phyloP scores from a whole-genome alignment of 2,113 vertebrate species.

The Accipiter virgatus region DNA sequence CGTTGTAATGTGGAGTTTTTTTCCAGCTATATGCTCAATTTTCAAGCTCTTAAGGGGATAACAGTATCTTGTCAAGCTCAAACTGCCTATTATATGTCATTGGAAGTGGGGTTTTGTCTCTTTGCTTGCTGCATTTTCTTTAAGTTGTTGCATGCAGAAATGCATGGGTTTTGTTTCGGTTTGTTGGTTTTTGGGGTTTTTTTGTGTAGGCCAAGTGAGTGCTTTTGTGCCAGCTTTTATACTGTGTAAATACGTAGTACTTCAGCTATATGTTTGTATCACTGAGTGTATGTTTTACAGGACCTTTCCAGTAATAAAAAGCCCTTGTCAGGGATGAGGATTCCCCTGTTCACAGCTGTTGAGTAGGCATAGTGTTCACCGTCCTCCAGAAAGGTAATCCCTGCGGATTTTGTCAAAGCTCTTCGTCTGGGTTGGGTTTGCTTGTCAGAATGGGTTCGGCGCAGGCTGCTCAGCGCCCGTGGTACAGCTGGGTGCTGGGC shows the following conservation, averaged over 20 bases:
- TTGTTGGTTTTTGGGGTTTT: too few relatives aligned
- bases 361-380: fast-evolving
- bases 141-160: not conserved
- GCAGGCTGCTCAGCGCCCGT: fast-evolving
- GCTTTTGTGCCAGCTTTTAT: not conserved
- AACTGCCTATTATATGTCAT: not conserved
- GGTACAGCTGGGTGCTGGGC: not conserved
- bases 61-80: not conserved
- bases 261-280: not conserved
- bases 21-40: not conserved
- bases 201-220: not conserved
- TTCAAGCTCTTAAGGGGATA: not conserved
- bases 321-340: not conserved
- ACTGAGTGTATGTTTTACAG: not conserved
- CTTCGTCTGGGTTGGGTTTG: not conserved
- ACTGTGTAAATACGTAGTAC: not conserved
- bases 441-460: not conserved
- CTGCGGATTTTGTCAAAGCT: not conserved
- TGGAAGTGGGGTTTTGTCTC: not conserved
- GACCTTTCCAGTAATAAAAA: not conserved
- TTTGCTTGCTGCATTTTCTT: not conserved
- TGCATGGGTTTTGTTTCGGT: not conserved
- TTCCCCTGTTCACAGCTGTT: not conserved
- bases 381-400: not conserved
- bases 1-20: not conserved